A percentile compares a stretch with the other conserved stretches of the same genome.
Evolutionary conservation across 2,888 invertebrate genomes (phyloP).

Genomic region (Spilarctia lutea): DNA sequence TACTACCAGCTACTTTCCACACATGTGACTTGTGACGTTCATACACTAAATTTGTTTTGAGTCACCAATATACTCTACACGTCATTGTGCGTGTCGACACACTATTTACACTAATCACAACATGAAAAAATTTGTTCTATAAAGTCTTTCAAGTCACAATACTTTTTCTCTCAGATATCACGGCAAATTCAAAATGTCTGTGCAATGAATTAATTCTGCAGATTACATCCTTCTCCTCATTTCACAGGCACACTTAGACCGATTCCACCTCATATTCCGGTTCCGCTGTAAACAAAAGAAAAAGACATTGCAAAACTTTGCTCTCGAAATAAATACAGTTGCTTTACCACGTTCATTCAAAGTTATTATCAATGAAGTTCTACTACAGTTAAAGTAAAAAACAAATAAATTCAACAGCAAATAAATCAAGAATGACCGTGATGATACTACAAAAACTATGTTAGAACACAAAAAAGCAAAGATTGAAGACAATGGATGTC

Average conservation of each 20-base stretch:
- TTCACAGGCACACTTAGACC: constrained; percentile 79
- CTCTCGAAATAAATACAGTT: constrained; percentile 9
- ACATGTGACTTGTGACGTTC: constrained; percentile 32
- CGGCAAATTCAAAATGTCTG: constrained; percentile 11
- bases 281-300: constrained; percentile 78
- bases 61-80: constrained; percentile 34
- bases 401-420: neutral
- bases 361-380: neutral
- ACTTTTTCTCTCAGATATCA: constrained; percentile 31
- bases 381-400: neutral
- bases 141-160: constrained; percentile 50
- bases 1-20: constrained; percentile 10
- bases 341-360: neutral
- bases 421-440: constrained; percentile 29
- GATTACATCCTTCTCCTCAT: constrained; percentile 48
- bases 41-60: constrained; percentile 36
- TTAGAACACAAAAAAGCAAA: constrained; percentile 53
- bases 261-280: constrained; percentile 82
- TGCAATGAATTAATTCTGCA: neutral
- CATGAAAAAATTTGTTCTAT: constrained; percentile 13
- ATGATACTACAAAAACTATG: constrained; percentile 33
- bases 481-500: constrained; percentile 81
- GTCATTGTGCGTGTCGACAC: constrained; percentile 32
- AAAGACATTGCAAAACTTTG: constrained; percentile 52
- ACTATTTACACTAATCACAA: constrained; percentile 29